Evolutionary conservation across 2,888 invertebrate genomes (phyloP), one percentile per base, ranked within the genome.

Genomic region (Phaonia tiefii): DNA sequence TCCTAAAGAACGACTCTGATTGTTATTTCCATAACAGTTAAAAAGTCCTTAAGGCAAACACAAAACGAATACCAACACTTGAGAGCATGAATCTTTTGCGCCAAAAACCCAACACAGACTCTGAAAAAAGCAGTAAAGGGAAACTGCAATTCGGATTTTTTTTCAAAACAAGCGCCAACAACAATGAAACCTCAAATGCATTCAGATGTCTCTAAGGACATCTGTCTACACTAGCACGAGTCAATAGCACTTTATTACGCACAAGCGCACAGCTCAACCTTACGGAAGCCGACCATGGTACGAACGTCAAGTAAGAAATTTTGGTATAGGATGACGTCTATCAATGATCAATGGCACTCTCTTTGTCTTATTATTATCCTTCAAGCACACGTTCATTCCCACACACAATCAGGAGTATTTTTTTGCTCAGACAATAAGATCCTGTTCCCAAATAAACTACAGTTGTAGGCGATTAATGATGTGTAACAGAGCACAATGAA

Each of bases 11-110:
- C 13, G 25, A 42, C 39, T 25, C 39, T 17, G 17, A 51, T 60
- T 72, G 60, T 11, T 31, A 31, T 31, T 31, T 31, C 31, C 31
- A 31, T 31, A 5, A 31, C 8, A 11, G 22, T 58, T 69, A 15
- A 69, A 76, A 76, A 70, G 75, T 70, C 70, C 58, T 76, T 70
- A 75, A 69, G 75, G 69, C 60, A 60, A 63, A 37, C n/a, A n/a
- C n/a, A n/a, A 63, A 70, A 65, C 15, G 39, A 69, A 75, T 49
- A 51, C 25, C 58, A 67, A 42, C 63, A 70, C 51, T 76, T 70
- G 4, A 70, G 25, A 31, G 13, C 39, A 11, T 49, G n/a, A 17
- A 46, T 11, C 22, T 56, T 70, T 76, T 70, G 75, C 70, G 70
- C 70, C 75, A 76, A 76, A 63, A 51, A 67, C 54, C 25, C 54